Evolutionary conservation across 1,140 invertebrate species (phyloP).

Genomic region (Aphaenogaster rudis): DNA sequence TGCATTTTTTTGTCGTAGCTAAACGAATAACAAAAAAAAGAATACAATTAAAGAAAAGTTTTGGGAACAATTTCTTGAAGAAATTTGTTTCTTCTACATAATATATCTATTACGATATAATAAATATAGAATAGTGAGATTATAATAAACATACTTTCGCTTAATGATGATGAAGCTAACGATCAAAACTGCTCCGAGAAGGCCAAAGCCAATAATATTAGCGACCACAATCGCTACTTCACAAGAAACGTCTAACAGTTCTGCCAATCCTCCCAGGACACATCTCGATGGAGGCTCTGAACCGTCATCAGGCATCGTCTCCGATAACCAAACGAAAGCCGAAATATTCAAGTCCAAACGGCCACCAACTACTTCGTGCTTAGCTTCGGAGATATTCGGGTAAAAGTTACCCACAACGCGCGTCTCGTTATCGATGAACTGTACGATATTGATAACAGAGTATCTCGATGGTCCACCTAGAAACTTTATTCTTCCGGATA

Average conservation of each 20-base stretch:
- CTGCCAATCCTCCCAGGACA: conserved; percentile 89
- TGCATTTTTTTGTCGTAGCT: conserved; percentile 92
- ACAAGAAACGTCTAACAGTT: conserved; percentile 90
- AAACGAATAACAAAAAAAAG: conserved; percentile 42
- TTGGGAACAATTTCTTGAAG: not conserved
- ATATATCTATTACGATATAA: not conserved
- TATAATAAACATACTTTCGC: conserved; percentile 86
- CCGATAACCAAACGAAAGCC: conserved; percentile 90
- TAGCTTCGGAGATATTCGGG: conserved; percentile 87
- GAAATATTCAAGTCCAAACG: conserved; percentile 87
- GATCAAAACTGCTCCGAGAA: conserved; percentile 89
- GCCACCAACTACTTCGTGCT: conserved; percentile 84
- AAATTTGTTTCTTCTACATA: conserved; percentile 12
- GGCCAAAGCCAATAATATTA: conserved; percentile 90
- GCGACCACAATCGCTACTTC: conserved; percentile 91
- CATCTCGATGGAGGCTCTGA: conserved; percentile 88
- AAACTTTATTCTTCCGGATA: conserved; percentile 93
- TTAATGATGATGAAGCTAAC: conserved; percentile 91
- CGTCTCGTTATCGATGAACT: conserved; percentile 89
- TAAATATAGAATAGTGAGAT: conserved; percentile 2
- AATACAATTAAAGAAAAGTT: not conserved
- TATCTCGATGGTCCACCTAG: conserved; percentile 89
- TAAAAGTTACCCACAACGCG: conserved; percentile 89
- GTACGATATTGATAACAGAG: conserved; percentile 91
- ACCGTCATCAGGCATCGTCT: conserved; percentile 90